These are phyloP conservation scores for Pseudorasbora parva DNA, from an alignment of 2,113 vertebrate species.

Conservation along the genomic window DNA sequence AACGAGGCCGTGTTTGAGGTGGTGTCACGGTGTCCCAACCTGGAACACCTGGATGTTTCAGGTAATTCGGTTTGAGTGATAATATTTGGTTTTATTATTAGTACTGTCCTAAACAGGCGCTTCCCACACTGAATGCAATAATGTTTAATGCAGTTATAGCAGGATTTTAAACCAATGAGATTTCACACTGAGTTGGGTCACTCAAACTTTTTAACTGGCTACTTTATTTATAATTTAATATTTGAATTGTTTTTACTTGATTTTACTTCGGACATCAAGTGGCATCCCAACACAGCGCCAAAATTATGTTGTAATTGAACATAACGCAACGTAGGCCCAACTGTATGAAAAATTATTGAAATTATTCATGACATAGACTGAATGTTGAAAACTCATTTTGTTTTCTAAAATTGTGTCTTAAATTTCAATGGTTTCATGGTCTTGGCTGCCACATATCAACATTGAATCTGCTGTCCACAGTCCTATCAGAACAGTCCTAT, in stretches of 20 bases:
- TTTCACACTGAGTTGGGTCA: not conserved
- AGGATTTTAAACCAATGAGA: too few relatives aligned
- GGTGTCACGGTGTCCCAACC: conserved; percentile 93
- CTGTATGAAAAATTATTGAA: not conserved
- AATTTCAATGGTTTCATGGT: conserved; percentile 6
- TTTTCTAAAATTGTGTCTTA: conserved; percentile 13
- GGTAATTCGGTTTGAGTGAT: conserved; percentile 74
- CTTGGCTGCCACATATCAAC: conserved; percentile 8
- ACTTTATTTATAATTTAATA: not conserved
- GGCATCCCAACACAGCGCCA: not conserved
- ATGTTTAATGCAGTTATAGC: not conserved
- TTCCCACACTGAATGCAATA: not conserved
- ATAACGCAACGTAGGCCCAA: not conserved
- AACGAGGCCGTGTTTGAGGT: conserved; percentile 96
- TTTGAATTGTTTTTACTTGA: not conserved
- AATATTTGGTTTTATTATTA: not conserved
- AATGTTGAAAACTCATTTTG: not conserved
- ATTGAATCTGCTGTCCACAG: not conserved
- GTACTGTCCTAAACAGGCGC: not conserved
- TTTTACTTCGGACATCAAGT: not conserved
- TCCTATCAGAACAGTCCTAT: not conserved
- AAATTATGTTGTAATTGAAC: not conserved
- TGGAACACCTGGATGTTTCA: conserved; percentile 97
- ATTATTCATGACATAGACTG: not conserved
- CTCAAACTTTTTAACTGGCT: not conserved